phyloP scores from a whole-genome alignment of 2,888 invertebrate species.

The Volucella inflata region DNA sequence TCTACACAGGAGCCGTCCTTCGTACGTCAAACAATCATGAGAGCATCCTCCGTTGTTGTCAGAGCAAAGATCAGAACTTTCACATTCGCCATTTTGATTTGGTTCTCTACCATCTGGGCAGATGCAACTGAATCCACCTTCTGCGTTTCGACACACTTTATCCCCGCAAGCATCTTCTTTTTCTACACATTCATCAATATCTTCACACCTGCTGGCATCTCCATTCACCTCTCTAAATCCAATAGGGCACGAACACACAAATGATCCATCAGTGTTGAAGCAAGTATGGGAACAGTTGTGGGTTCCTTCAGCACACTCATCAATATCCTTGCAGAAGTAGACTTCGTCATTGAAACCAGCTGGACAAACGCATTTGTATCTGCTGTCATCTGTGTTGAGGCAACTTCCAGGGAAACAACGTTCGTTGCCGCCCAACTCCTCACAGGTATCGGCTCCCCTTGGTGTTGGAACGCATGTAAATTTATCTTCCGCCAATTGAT shows the following conservation, averaged over 20 bases:
- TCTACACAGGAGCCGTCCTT: constrained; percentile 83
- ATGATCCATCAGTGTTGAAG: constrained; percentile 84
- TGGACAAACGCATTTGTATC: constrained; percentile 84
- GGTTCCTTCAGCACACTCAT: constrained; percentile 84
- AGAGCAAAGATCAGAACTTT: constrained; percentile 84
- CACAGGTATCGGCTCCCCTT: constrained; percentile 81
- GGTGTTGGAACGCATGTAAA: constrained; percentile 83
- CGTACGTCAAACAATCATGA: constrained; percentile 85
- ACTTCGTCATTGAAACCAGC: constrained; percentile 80
- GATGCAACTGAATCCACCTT: constrained; percentile 85
- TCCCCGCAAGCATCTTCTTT: constrained; percentile 79
- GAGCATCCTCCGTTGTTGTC: constrained; percentile 85
- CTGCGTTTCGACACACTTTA: constrained; percentile 83
- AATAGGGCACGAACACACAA: constrained; percentile 84
- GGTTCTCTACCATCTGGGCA: constrained; percentile 85
- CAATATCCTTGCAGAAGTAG: constrained; percentile 83
- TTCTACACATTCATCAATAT: constrained; percentile 84
- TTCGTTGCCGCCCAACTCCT: constrained; percentile 79
- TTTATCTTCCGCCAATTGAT: constrained; percentile 81
- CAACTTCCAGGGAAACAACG: constrained; percentile 82
- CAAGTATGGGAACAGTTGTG: constrained; percentile 86
- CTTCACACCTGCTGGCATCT: constrained; percentile 80
- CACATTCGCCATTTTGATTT: constrained; percentile 79
- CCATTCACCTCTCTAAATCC: constrained; percentile 79
- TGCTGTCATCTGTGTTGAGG: constrained; percentile 82